Evolutionary conservation across 2,888 invertebrate species (phyloP).

Genomic region (Tenthredo notha): DNA sequence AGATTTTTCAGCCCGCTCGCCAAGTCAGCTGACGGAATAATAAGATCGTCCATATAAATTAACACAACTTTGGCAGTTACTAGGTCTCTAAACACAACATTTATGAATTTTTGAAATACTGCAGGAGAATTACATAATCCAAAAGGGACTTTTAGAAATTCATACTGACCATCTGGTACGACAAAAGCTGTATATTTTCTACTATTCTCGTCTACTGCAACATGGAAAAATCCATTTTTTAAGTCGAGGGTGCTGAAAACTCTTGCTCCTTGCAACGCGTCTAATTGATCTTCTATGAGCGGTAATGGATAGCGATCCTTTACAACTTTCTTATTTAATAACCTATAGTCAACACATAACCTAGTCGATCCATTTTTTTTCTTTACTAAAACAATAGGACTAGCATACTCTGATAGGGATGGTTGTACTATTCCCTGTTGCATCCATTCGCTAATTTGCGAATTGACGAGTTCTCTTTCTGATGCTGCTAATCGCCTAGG

Average conservation of each 20-base stretch:
- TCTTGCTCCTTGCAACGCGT: conserved; percentile 55
- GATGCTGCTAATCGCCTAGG: conserved; percentile 54
- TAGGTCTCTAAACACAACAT: conserved; percentile 58
- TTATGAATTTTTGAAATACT: conserved; percentile 60
- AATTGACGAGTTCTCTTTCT: conserved; percentile 57
- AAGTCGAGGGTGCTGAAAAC: conserved; percentile 62
- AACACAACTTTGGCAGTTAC: conserved; percentile 53
- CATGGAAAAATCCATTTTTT: conserved; percentile 65
- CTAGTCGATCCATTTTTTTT: conserved; percentile 15
- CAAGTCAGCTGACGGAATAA: conserved; percentile 38
- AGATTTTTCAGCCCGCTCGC: neutral
- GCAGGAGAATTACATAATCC: conserved; percentile 63
- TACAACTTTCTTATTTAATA: conserved; percentile 59
- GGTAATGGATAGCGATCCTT: conserved; percentile 62
- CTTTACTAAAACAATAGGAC: conserved; percentile 49
- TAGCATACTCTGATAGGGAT: conserved; percentile 63
- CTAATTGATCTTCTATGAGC: conserved; percentile 61
- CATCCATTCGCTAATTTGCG: conserved; percentile 58
- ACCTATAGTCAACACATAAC: conserved; percentile 62
- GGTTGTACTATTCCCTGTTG: conserved; percentile 59
- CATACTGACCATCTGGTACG: conserved; percentile 61
- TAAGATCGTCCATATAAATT: conserved; percentile 57
- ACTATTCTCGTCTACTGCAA: conserved; percentile 60
- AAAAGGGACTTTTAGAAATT: conserved; percentile 62
- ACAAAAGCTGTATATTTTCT: conserved; percentile 63